Conservation (phyloP, 2,113 vertebrate species). For the Crypturellus undulatus region DNA sequence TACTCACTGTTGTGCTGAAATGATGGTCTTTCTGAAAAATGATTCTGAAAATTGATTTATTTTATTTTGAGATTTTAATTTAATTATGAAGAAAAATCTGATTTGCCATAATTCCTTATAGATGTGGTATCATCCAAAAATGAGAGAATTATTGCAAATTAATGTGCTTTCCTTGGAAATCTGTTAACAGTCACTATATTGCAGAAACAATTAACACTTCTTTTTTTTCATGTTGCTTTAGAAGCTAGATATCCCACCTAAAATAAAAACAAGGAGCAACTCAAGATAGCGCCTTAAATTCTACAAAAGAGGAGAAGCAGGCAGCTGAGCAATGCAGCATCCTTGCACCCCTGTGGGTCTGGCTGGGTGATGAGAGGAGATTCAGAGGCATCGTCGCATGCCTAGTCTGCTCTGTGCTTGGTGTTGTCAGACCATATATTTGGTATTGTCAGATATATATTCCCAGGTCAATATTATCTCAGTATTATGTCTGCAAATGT, state of each 20-base stretch:
- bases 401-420: background rate
- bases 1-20: background rate
- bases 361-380: background rate
- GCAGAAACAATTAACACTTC: background rate
- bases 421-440: background rate
- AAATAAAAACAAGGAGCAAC: background rate
- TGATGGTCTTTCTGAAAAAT: background rate
- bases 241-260: background rate
- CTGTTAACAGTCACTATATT: background rate
- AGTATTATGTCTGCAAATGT: background rate
- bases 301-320: background rate
- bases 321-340: background rate
- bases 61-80: background rate
- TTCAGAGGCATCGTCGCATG: background rate
- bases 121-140: background rate
- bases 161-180: background rate
- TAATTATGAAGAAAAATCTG: background rate
- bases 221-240: background rate
- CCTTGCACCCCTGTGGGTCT: background rate
- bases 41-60: background rate
- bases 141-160: background rate
- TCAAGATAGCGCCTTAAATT: background rate
- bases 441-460: background rate
- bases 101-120: background rate
- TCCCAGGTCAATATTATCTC: background rate